These are phyloP conservation scores for Julus scandinavius DNA, from an alignment of 2,888 invertebrate species.

Conservation along the genomic window DNA sequence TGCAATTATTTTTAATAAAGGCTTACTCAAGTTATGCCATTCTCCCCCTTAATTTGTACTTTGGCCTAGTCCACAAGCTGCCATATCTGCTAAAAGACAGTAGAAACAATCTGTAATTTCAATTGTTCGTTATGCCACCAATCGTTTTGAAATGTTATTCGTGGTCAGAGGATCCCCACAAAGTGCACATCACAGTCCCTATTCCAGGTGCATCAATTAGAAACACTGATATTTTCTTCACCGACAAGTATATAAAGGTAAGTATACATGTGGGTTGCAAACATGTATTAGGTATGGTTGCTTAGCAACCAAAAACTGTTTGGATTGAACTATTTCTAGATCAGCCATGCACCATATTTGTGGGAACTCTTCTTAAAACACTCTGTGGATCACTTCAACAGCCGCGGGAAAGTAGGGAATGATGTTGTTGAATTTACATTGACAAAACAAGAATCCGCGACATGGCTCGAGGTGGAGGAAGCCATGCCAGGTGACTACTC, in stretches of 20 bases:
- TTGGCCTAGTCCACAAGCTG: not conserved
- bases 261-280: not conserved
- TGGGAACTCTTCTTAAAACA: conserved; percentile 52
- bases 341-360: conserved; percentile 43
- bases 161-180: conserved; percentile 78
- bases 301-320: conserved; percentile 45
- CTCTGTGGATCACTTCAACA: not conserved
- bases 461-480: conserved; percentile 44
- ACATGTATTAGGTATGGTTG: conserved; percentile 16
- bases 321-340: conserved; percentile 47
- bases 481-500: conserved; percentile 22
- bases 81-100: not conserved
- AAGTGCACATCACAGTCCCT: conserved; percentile 75
- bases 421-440: not conserved
- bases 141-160: conserved; percentile 78
- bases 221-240: conserved; percentile 48
- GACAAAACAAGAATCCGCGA: not conserved
- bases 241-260: conserved; percentile 53
- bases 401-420: conserved; percentile 17
- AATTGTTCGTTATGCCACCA: conserved; percentile 65
- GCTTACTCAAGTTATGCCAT: not conserved
- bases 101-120: not conserved
- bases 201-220: conserved; percentile 48
- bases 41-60: not conserved
- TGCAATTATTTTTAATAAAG: not conserved